Evolutionary conservation across 2,113 vertebrate genomes (phyloP), one percentile per base, ranked within the genome.

Genomic region (Tragelaphus buxtoni): DNA sequence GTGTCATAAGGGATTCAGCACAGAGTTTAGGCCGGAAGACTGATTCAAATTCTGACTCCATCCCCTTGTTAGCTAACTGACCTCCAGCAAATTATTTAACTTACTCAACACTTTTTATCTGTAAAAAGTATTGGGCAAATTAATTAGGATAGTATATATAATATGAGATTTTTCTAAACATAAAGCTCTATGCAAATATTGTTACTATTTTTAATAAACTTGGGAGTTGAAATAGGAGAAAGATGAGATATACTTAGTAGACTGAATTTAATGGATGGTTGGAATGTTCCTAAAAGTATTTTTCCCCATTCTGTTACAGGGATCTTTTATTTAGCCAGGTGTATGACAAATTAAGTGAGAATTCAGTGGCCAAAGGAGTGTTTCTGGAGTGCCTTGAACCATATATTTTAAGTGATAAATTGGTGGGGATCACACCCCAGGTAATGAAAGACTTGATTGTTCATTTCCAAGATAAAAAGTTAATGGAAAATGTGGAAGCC

Each of bases 341-440:
- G 90, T 99, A 99, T 95, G 97, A 99, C 83, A 99, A 99, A 60
- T 98, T 99, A 98, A 98, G 98, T 96, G 99, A 99, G 98, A 99
- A 99, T 97, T 99, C 98, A 7, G 99, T 99, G 80, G 99, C 99
- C 91, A 99, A 99, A 96, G 99, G 99, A 18, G 99, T 99, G 90
- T 99, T 99, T 98, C 98, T 99, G 98, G 99, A 99, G 98, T 99
- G 99, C 58, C 98, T 99, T 55, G 99, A 99, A 95, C 99, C 99
- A 0, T 99, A 99, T 97, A 99, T 99, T 96, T 98, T 99, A 86
- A 99, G 99, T 26, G 99, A 99, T 97, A 99, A 99, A 87, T 98
- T 99, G 30, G 98, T 99, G 89, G 99, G 99, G 96, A 99, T 99
- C 83, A 99, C 99, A 69, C 99, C 99, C 1, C 99, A 99, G 92